A percentile compares a stretch with the other conserved stretches of the same genome.
Evolutionary conservation across 1,140 invertebrate species (phyloP).

Genomic region (Drosophila carrolli): DNA sequence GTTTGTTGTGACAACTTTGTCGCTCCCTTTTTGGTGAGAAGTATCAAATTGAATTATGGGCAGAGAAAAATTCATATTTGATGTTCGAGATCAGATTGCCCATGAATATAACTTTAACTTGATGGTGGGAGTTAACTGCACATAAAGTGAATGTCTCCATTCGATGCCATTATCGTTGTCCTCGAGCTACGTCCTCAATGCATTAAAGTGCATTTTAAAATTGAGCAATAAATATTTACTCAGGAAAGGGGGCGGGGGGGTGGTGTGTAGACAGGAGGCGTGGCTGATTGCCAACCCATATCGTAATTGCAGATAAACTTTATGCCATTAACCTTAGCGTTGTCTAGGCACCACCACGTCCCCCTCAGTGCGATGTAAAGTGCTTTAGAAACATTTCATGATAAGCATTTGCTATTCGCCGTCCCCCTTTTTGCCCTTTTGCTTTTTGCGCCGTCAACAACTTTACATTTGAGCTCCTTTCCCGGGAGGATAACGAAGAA

Average conservation of each 20-base stretch:
- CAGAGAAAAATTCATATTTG: constrained; percentile 49
- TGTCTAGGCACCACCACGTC: constrained; percentile 51
- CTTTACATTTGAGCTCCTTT: constrained; percentile 55
- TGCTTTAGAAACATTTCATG: constrained; percentile 78
- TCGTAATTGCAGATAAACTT: constrained; percentile 82
- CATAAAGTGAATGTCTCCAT: constrained; percentile 35
- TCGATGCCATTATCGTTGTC: constrained; percentile 30
- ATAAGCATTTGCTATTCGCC: constrained; percentile 52
- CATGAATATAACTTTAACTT: constrained; percentile 4
- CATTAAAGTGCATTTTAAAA: constrained; percentile 79
- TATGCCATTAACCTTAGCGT: constrained; percentile 78
- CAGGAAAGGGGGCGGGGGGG: background rate
- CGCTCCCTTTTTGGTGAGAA: constrained; percentile 7
- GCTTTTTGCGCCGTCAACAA: constrained; percentile 51
- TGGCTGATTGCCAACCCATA: constrained; percentile 69
- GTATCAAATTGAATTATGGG: constrained; percentile 68
- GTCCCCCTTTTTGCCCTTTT: constrained; percentile 24
- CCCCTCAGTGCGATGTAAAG: constrained; percentile 44
- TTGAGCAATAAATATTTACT: constrained; percentile 78
- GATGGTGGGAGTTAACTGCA: constrained; percentile 5
- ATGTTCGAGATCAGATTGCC: constrained; percentile 29
- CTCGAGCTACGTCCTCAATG: constrained; percentile 23
- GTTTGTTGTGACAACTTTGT: constrained; percentile 74
- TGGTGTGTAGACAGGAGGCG: constrained; percentile 1
- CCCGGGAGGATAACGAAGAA: constrained; percentile 55